These are phyloP conservation scores for Lasioglossum oenotherae DNA, from an alignment of 2,888 invertebrate genomes.

Conservation along the genomic window DNA sequence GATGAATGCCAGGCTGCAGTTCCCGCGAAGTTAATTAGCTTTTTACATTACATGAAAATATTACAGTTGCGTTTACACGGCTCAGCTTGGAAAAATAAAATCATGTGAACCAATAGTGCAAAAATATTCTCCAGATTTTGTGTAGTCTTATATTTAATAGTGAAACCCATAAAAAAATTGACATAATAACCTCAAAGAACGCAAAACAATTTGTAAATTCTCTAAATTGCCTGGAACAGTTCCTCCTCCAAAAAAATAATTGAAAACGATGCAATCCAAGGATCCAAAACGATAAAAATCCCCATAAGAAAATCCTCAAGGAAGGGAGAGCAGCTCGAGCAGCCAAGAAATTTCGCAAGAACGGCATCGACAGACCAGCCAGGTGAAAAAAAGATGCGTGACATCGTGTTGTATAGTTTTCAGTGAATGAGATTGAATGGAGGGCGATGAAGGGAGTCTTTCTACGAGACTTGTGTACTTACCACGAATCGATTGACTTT, in stretches of 20 bases:
- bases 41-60: not conserved
- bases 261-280: not conserved
- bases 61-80: not conserved
- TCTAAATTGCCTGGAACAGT: not conserved
- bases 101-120: not conserved
- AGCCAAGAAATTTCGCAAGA: not conserved
- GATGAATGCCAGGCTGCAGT: not conserved
- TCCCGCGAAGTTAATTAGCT: not conserved
- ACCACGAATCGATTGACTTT: conserved; percentile 97
- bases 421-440: not conserved
- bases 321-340: not conserved
- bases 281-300: not conserved
- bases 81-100: not conserved
- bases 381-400: not conserved
- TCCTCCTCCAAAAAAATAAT: not conserved
- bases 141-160: not conserved
- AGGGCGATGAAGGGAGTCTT: not conserved
- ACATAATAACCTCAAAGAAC: not conserved
- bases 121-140: not conserved
- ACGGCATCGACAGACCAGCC: not conserved
- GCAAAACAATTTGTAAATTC: not conserved
- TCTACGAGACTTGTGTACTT: conserved; percentile 84
- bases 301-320: not conserved
- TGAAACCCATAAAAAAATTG: not conserved
- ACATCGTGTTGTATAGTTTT: not conserved